Conservation (phyloP, 2,888 invertebrate genomes). For the Athalia circularis region DNA sequence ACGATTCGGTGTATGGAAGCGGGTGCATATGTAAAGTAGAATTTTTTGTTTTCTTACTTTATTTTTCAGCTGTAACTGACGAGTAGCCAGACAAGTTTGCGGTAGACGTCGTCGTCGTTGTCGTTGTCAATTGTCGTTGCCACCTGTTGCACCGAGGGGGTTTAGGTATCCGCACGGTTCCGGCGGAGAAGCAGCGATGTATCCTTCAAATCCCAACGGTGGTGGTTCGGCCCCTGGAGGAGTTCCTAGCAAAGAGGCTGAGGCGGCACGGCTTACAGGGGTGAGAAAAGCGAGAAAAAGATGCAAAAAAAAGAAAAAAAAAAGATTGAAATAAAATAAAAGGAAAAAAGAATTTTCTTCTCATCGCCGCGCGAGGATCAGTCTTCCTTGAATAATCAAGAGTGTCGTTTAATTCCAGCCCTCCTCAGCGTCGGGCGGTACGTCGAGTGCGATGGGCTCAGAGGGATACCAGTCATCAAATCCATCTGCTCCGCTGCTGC, state of each 20-base stretch:
- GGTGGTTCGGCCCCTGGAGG: not conserved
- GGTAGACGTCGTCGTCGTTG: not conserved
- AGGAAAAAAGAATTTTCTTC: not conserved
- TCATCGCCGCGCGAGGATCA: not conserved
- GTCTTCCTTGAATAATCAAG: not conserved
- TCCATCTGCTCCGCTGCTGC: slow-evolving; percentile 26
- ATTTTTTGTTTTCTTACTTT: no score
- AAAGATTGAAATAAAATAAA: not conserved
- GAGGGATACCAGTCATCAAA: not conserved
- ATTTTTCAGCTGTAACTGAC: not conserved
- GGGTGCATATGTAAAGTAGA: no score
- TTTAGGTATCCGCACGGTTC: not conserved
- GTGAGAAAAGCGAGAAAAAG: not conserved
- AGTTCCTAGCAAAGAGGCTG: not conserved
- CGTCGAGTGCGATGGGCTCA: not conserved
- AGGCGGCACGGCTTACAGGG: not conserved
- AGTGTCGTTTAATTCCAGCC: slow-evolving; percentile 6
- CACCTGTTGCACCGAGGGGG: slow-evolving; percentile 33
- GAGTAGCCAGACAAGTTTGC: slow-evolving; percentile 14
- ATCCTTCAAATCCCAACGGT: slow-evolving; percentile 21
- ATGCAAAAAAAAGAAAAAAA: no score
- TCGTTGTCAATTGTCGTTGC: slow-evolving; percentile 23
- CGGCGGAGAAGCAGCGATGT: slow-evolving; percentile 2
- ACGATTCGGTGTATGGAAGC: no score
- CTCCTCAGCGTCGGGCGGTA: not conserved